Evolutionary conservation across 2,113 vertebrate species (phyloP).

Genomic region (Vanacampus margaritifer): DNA sequence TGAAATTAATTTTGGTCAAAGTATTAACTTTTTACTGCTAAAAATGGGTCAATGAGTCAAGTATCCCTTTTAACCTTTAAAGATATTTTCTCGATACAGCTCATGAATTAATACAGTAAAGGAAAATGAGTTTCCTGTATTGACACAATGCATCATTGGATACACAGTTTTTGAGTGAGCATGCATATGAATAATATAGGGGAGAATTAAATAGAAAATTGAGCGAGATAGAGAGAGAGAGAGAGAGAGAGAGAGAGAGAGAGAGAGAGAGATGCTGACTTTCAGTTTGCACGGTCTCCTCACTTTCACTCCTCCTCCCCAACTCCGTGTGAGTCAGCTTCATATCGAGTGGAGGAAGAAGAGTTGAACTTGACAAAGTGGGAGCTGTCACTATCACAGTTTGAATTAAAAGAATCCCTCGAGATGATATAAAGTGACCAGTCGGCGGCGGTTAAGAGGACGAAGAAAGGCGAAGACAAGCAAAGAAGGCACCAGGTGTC

Average conservation of each 20-base stretch:
- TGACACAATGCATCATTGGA: too few species aligned
- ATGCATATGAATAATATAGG: too few species aligned
- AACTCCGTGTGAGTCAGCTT: conserved; percentile 18
- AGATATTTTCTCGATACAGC: too few species aligned
- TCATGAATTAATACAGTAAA: too few species aligned
- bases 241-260: conserved; percentile 23
- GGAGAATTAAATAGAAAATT: background rate
- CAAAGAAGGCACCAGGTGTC: conserved; percentile 39
- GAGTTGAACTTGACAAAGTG: conserved; percentile 18
- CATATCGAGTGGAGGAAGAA: conserved; percentile 26
- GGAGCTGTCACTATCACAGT: conserved; percentile 35
- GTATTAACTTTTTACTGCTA: too few species aligned
- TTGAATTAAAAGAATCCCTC: conserved; percentile 27
- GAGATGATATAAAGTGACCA: conserved; percentile 14
- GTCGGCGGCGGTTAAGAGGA: background rate
- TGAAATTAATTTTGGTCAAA: too few species aligned
- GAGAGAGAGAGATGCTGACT: conserved; percentile 12
- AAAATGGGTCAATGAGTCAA: too few species aligned
- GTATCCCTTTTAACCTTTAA: too few species aligned
- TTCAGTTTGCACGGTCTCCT: conserved; percentile 22
- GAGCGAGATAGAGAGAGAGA: background rate
- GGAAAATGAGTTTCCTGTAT: too few species aligned
- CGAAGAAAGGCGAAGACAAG: conserved; percentile 1
- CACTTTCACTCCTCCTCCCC: conserved; percentile 14
- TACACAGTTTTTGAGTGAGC: too few species aligned